phyloP scores from a whole-genome alignment of 2,113 vertebrate species.

The Heteronetta atricapilla region DNA sequence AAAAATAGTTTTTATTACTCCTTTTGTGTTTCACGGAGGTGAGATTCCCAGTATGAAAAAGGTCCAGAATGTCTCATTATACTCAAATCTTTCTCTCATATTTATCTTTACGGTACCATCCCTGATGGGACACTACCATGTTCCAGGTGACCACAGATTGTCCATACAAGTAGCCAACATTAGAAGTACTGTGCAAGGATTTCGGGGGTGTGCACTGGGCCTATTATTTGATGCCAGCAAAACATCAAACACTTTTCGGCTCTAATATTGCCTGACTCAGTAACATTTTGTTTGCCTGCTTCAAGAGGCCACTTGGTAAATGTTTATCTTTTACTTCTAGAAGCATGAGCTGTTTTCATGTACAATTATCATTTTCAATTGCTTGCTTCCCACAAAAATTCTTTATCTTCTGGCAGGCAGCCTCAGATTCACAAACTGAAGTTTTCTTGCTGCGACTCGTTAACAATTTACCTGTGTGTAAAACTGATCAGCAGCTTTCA shows the following conservation, averaged over 20 bases:
- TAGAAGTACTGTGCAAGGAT: background rate
- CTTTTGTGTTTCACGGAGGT: constrained; percentile 5
- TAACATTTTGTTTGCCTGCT: background rate
- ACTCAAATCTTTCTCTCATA: background rate
- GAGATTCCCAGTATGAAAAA: constrained; percentile 10
- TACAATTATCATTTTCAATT: background rate
- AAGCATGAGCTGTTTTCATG: constrained; percentile 10
- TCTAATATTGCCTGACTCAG: background rate
- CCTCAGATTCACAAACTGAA: background rate
- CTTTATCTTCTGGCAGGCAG: background rate
- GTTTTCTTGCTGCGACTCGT: background rate
- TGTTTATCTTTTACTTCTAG: constrained; percentile 31
- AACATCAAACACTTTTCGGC: background rate
- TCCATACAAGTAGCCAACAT: background rate
- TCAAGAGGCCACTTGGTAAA: constrained; percentile 38
- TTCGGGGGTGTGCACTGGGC: background rate
- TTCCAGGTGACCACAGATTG: background rate
- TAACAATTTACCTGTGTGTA: background rate
- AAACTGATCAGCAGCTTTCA: background rate
- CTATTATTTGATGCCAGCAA: background rate
- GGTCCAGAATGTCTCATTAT: background rate
- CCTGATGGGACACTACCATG: background rate
- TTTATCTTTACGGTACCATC: background rate
- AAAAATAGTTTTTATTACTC: constrained; percentile 51
- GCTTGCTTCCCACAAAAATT: background rate